Evolutionary conservation across 64 coral and sea anemone genomes (phyloP).

Genomic region (Stichodactyla helianthus): DNA sequence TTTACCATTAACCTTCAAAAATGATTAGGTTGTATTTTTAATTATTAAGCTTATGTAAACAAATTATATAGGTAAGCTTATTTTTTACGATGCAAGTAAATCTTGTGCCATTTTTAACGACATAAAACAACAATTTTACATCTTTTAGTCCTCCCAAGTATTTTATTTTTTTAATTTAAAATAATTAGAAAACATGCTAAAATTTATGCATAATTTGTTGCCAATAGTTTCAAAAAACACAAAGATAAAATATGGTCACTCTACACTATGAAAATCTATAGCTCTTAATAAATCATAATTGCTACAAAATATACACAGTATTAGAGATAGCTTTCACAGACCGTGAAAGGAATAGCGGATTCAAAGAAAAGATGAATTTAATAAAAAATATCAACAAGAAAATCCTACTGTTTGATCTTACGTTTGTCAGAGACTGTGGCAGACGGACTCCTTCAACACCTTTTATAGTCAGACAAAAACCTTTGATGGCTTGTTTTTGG

Average conservation of each 20-base stretch:
- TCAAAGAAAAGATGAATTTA: neutral
- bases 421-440: slow-evolving; percentile 57
- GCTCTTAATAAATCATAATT: neutral
- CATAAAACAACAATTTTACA: too few relatives aligned
- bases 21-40: too few relatives aligned
- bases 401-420: neutral
- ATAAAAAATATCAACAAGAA: neutral
- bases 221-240: slow-evolving; percentile 22
- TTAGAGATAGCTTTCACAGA: neutral
- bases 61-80: too few relatives aligned
- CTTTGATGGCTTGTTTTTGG: slow-evolving; percentile 48
- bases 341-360: neutral
- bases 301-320: neutral
- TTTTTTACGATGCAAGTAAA: too few relatives aligned
- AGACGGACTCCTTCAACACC: slow-evolving; percentile 71
- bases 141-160: too few relatives aligned
- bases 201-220: slow-evolving; percentile 1
- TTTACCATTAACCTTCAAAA: too few relatives aligned
- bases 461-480: slow-evolving; percentile 75
- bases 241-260: neutral
- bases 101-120: too few relatives aligned
- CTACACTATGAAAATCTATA: neutral
- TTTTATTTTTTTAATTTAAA: too few relatives aligned
- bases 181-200: too few relatives aligned
- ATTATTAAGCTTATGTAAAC: too few relatives aligned